These are phyloP conservation scores for Falco novaeseelandiae DNA, from an alignment of 2,797 vertebrate species.

Conservation along the genomic window DNA sequence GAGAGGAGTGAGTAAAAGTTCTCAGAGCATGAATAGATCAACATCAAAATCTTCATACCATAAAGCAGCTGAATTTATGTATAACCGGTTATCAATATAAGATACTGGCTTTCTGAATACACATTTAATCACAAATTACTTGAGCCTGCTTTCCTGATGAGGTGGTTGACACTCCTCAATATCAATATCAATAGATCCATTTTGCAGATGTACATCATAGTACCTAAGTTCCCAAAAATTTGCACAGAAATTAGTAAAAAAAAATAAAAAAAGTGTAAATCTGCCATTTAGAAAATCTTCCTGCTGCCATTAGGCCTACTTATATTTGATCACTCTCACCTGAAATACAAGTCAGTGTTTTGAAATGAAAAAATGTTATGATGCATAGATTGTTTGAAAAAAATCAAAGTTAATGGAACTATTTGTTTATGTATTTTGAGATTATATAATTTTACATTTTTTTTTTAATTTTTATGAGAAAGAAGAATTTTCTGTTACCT, in stretches of 20 bases:
- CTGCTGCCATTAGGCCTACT: background rate
- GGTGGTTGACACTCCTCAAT: background rate
- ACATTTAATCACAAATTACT: background rate
- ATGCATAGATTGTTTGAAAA: background rate
- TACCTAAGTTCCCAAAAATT: background rate
- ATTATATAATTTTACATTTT: background rate
- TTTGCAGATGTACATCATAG: background rate
- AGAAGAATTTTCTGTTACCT: background rate
- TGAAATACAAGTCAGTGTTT: background rate
- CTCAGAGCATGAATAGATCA: background rate
- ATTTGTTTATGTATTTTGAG: background rate
- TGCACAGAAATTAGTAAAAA: background rate
- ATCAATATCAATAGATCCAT: background rate
- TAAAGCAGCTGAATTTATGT: background rate
- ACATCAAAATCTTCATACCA: background rate
- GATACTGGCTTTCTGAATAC: background rate
- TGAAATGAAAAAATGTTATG: background rate
- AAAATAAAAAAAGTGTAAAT: background rate
- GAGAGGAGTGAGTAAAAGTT: background rate
- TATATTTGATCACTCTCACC: background rate
- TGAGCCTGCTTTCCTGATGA: background rate
- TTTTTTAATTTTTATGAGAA: background rate
- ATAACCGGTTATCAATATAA: background rate
- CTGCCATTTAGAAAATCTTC: background rate
- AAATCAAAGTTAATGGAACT: background rate